Evolutionary conservation across 1,140 invertebrate genomes (phyloP), one percentile per base, ranked within the genome.

Genomic region (Procambarus clarkii): DNA sequence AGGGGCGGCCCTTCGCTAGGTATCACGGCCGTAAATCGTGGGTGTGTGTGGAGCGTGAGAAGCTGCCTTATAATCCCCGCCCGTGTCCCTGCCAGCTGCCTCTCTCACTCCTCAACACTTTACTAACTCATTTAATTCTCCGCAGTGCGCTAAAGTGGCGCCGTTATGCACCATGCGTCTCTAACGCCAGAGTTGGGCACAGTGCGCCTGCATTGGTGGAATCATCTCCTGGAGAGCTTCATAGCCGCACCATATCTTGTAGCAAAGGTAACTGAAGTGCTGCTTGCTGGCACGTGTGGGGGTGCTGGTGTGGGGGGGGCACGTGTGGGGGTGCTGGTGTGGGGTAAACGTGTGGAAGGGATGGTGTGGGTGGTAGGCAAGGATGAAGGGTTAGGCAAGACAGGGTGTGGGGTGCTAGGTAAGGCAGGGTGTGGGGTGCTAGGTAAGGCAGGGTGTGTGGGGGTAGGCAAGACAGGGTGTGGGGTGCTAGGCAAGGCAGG

Each of bases 121-220:
- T 74, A 74, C 60, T 24, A 74, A 74, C 69, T 74, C 69, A 24
- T 34, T 34, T 24, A 74, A 74, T 74, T 74, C 24, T 21, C 69
- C 69, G 69, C 69, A 74, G 69, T 74, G 69, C 69, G 69, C 69
- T 74, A 74, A 74, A 1, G 18, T 74, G 69, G 69, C n/a, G 69
- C n/a, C 24, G 69, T 74, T 74, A 74, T 74, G 11, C 69, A 64
- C 60, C 60, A 64, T 18, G 15, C 3, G 18, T 18, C 60, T 64
- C 11, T 64, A 9, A 21, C 3, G 11, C 60, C 8, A 15, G 18
- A 15, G 60, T 18, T 18, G 18, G 13, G 60, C 50, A 64, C 13
- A 15, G 13, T 64, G 60, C 18, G 60, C 3, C 60, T 64, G 60
- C 50, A 5, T 64, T 64, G 13, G 18, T 64, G 13, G 13, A 3